A percentile compares a stretch with the other conserved stretches of the same genome.
Evolutionary conservation across 2,797 vertebrate genomes (phyloP).

Genomic region (Anas bahamensis): DNA sequence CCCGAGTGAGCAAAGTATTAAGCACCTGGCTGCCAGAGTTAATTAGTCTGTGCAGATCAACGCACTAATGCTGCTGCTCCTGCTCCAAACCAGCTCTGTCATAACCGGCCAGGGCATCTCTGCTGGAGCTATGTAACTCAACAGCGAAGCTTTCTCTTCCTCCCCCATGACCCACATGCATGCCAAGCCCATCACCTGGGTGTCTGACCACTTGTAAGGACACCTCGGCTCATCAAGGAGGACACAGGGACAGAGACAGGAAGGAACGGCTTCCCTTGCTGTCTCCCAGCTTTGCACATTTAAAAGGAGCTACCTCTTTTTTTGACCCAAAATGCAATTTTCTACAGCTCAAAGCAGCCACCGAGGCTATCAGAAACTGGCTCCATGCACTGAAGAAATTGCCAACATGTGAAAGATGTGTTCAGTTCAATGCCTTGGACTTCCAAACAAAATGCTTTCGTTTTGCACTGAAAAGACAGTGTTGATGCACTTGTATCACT

Average conservation of each 20-base stretch:
- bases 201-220: neutral
- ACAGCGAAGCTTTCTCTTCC: neutral
- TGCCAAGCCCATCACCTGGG: neutral
- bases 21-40: constrained; percentile 49
- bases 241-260: neutral
- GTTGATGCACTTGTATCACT: fast-evolving
- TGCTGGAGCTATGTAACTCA: neutral
- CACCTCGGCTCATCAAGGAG: neutral
- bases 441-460: neutral
- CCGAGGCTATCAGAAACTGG: neutral
- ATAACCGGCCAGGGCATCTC: neutral
- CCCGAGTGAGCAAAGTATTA: neutral
- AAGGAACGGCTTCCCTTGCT: neutral
- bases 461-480: neutral
- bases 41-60: neutral
- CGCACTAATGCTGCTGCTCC: neutral
- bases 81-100: neutral
- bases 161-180: fast-evolving
- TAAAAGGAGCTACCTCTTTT: neutral
- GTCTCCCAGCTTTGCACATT: neutral
- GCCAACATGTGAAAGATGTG: neutral
- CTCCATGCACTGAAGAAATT: neutral
- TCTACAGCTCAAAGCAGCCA: neutral
- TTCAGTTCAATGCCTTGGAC: fast-evolving
- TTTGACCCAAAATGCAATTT: neutral